These are phyloP conservation scores for Chromis chromis DNA, from an alignment of 2,797 vertebrate genomes.

Conservation along the genomic window DNA sequence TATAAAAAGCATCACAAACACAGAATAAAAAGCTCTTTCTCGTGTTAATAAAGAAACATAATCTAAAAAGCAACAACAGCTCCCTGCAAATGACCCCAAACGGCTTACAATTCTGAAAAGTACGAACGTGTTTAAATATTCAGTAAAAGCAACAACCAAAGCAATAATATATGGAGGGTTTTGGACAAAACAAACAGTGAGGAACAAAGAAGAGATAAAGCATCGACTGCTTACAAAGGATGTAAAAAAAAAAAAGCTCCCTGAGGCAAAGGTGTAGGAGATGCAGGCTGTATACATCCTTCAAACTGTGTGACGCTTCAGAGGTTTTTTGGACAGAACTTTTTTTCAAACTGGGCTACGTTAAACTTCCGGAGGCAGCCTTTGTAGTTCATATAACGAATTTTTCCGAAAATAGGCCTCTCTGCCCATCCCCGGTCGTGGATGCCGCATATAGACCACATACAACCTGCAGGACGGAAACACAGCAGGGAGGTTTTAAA, in stretches of 20 bases:
- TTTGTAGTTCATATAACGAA: conserved; percentile 94
- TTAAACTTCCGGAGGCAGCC: conserved; percentile 93
- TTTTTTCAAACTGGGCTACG: conserved; percentile 85
- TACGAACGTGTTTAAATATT: conserved; percentile 10
- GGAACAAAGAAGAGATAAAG: conserved; percentile 1
- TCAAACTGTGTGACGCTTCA: conserved; percentile 9
- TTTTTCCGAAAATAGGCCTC: conserved; percentile 89
- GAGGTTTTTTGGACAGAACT: conserved; percentile 74
- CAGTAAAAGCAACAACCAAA: not conserved
- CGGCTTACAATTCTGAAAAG: not conserved
- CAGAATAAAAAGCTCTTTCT: not conserved
- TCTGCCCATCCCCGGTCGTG: conserved; percentile 92
- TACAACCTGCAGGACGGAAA: conserved; percentile 80
- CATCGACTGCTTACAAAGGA: not conserved
- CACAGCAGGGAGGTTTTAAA: not conserved
- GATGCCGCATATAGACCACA: conserved; percentile 93
- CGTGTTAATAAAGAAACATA: not conserved
- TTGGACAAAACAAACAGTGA: not conserved
- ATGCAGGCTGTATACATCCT: not conserved
- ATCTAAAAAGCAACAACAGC: not conserved
- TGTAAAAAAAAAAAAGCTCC: not conserved
- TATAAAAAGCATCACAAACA: conserved; percentile 8
- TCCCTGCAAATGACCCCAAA: not conserved
- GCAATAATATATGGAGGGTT: not conserved
- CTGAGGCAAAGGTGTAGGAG: conserved; percentile 21